Base-by-base conservation (phyloP, 1,140 invertebrate species). In the Teleopsis dalmanni region DNA sequence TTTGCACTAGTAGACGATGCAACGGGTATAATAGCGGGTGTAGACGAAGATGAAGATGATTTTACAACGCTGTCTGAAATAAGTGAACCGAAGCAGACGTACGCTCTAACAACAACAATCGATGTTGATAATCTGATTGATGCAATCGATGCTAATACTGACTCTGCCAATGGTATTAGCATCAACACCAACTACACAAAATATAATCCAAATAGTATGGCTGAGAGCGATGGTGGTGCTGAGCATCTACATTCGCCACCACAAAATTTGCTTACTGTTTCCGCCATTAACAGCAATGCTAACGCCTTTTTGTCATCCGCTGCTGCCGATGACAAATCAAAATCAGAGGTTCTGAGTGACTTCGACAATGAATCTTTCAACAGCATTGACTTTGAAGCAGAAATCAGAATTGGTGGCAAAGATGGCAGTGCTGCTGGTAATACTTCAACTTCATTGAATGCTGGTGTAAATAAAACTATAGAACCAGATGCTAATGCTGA, bases 341-440 rank as follows among this genome's bases (percentile, higher is more conserved):
- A 63, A 60, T 68, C 61, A 55, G 61, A 65, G 50, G 52, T 64
- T 58, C 65, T 67, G 55, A 70, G 65, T 64, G 68, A 70, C 58
- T 62, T 67, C 53, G 68, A 71, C 58, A 67, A 65, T 64, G 68
- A 71, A 64, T 70, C 68, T 50, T 67, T 71, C 55, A 69, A 69
- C 56, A 67, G 63, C 53, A 71, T 66, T 54, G 68, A 71, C 58
- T 70, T 65, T 57, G 65, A 68, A 48, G 58, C 66, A 48, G 66
- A 67, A 60, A 70, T 70, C 57, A 67, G 62, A 57, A 67, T 70
- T 53, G 58, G 60, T 52, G 50, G 47, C 23, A 26, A 38, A 16
- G 43, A 19, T 36, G 52, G 50, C 34, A 40, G 44, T 14, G 54
- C 40, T 50, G 19, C 21, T 31, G n/a, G 25, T 21, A 49, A 48